Evolutionary conservation across 2,797 vertebrate species (phyloP).

Genomic region (Alauda arvensis): DNA sequence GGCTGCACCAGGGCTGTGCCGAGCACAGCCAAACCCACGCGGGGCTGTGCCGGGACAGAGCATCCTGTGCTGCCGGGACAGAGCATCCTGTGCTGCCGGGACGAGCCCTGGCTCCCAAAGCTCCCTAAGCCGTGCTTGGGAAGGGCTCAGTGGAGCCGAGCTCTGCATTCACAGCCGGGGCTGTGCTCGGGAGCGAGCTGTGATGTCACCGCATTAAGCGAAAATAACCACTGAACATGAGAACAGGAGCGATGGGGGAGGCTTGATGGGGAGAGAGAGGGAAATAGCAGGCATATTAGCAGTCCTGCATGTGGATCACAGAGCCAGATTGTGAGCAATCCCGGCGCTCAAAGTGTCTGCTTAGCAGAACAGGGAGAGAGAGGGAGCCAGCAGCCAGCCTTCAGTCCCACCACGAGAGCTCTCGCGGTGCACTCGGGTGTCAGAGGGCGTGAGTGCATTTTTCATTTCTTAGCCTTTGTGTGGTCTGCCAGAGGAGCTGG

Average conservation of each 20-base stretch:
- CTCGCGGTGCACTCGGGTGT: constrained; percentile 34
- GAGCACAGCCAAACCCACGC: fast-evolving
- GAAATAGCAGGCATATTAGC: constrained; percentile 82
- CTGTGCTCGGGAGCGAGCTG: constrained; percentile 69
- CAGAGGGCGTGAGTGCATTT: constrained; percentile 67
- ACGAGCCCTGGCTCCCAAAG: background rate
- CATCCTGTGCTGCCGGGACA: background rate
- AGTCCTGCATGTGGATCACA: constrained; percentile 80
- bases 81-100: background rate
- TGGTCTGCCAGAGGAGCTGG: constrained; percentile 49
- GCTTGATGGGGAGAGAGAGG: constrained; percentile 32
- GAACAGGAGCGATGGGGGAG: constrained; percentile 57
- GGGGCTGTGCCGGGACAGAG: background rate
- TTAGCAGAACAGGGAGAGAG: constrained; percentile 70
- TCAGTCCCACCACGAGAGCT: constrained; percentile 22
- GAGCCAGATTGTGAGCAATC: constrained; percentile 78
- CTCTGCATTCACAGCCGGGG: constrained; percentile 20
- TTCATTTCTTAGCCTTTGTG: constrained; percentile 60
- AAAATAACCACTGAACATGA: constrained; percentile 77
- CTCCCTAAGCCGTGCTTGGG: background rate
- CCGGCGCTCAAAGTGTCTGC: constrained; percentile 77
- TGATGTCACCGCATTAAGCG: constrained; percentile 82
- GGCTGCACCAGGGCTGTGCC: background rate
- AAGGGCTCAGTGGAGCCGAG: background rate
- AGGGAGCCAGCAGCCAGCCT: constrained; percentile 68